Conservation (phyloP, 2,888 invertebrate species). For the Parnassius orleans region DNA sequence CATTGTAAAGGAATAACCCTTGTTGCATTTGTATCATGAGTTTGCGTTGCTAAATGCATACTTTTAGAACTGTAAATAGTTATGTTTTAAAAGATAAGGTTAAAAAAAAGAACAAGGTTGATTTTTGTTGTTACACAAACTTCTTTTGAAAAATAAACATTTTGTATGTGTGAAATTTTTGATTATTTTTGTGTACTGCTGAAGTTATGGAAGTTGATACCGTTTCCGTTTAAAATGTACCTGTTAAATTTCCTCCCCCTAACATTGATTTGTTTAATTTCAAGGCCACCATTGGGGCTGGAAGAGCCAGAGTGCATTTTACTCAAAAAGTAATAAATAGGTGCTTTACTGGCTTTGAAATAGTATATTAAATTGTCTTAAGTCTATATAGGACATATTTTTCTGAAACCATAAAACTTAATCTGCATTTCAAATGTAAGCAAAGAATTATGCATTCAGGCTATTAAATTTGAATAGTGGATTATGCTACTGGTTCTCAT, state of each 20-base stretch:
- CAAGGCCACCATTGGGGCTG: not conserved
- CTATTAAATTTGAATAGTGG: constrained; percentile 3
- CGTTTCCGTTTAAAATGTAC: constrained; percentile 22
- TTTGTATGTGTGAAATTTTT: constrained; percentile 78
- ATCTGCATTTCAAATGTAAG: too few species aligned
- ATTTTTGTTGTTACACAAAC: constrained; percentile 81
- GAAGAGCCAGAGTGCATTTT: not conserved
- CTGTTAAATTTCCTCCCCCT: constrained; percentile 37
- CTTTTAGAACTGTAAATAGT: constrained; percentile 79
- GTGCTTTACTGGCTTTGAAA: too few species aligned
- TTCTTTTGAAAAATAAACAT: constrained; percentile 78
- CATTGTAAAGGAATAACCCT: constrained; percentile 72
- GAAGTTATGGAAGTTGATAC: constrained; percentile 30
- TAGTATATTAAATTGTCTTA: too few species aligned
- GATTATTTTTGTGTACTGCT: constrained; percentile 48
- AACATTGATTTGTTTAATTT: constrained; percentile 12
- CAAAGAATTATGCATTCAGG: not conserved
- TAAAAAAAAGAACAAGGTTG: constrained; percentile 75
- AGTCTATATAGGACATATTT: too few species aligned
- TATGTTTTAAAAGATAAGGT: constrained; percentile 78
- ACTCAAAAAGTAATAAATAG: too few species aligned
- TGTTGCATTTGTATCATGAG: constrained; percentile 76
- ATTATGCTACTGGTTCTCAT: constrained; percentile 2
- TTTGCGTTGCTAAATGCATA: constrained; percentile 78
- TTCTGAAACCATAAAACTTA: too few species aligned